Evolutionary conservation across 2,888 invertebrate genomes (phyloP).

Genomic region (Latrodectus hesperus): DNA sequence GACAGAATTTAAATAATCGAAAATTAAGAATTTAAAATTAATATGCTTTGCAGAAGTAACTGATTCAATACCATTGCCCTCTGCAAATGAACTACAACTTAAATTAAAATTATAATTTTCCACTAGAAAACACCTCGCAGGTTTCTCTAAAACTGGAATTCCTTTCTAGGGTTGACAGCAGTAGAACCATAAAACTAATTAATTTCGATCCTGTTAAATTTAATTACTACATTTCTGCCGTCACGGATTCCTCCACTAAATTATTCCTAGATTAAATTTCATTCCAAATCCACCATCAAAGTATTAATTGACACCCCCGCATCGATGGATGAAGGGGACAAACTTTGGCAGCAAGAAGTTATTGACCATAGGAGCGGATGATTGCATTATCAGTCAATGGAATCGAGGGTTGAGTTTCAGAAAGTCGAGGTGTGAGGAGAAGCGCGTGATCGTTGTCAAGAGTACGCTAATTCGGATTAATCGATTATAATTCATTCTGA

Average conservation of each 20-base stretch:
- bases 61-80: no score
- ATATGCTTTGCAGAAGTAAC: no score
- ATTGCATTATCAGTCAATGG: slow-evolving; percentile 30
- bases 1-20: no score
- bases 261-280: slow-evolving; percentile 39
- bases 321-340: not conserved
- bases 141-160: no score
- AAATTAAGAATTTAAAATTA: no score
- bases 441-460: not conserved
- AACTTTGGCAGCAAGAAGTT: slow-evolving; percentile 10
- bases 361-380: not conserved
- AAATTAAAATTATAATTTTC: no score
- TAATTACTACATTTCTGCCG: slow-evolving; percentile 17
- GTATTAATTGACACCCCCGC: not conserved
- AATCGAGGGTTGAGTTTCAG: not conserved
- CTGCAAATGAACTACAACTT: no score
- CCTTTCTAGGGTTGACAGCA: no score
- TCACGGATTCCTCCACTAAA: slow-evolving; percentile 2
- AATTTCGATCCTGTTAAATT: slow-evolving; percentile 15
- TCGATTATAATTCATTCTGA: not conserved
- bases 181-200: slow-evolving; percentile 14
- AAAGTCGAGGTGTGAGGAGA: not conserved
- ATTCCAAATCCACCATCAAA: not conserved
- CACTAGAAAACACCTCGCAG: no score
- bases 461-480: not conserved